Evolutionary conservation across 64 coral and sea anemone genomes (phyloP).

Genomic region (Orbicella faveolata): DNA sequence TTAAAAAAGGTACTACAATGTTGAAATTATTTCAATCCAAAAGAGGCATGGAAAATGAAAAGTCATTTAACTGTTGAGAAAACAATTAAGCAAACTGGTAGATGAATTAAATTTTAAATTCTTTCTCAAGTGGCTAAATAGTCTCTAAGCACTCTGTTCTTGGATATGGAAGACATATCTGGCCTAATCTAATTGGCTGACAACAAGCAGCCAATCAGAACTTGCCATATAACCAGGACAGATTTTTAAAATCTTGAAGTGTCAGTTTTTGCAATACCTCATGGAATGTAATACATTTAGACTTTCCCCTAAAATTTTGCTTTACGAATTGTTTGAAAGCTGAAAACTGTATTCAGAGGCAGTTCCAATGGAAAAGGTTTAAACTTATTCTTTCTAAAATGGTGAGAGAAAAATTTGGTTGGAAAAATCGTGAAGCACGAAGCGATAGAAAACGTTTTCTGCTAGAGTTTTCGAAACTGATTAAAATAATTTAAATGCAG

Average conservation of each 20-base stretch:
- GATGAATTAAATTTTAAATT: neutral
- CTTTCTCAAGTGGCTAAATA: neutral
- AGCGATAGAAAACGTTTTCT: too few relatives aligned
- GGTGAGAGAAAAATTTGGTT: neutral
- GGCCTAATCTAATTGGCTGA: constrained; percentile 22
- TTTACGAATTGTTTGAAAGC: neutral
- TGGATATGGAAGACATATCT: neutral
- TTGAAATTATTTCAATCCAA: neutral
- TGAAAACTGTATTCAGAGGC: neutral
- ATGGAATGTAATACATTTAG: neutral
- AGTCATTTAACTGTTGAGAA: neutral
- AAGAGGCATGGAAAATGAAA: neutral
- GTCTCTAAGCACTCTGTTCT: neutral
- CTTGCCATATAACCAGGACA: constrained; percentile 48
- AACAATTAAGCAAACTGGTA: neutral
- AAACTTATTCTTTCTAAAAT: neutral
- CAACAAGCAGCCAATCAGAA: constrained; percentile 50
- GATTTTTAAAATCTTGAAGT: constrained; percentile 40
- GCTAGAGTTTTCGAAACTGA: too few relatives aligned
- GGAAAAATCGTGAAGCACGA: neutral
- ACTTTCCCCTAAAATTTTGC: neutral
- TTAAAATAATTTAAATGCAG: too few relatives aligned
- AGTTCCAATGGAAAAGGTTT: neutral
- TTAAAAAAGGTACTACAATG: neutral
- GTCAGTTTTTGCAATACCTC: neutral